Base-by-base conservation (phyloP, 1,140 invertebrate genomes). In the Aphaenogaster rudis region DNA sequence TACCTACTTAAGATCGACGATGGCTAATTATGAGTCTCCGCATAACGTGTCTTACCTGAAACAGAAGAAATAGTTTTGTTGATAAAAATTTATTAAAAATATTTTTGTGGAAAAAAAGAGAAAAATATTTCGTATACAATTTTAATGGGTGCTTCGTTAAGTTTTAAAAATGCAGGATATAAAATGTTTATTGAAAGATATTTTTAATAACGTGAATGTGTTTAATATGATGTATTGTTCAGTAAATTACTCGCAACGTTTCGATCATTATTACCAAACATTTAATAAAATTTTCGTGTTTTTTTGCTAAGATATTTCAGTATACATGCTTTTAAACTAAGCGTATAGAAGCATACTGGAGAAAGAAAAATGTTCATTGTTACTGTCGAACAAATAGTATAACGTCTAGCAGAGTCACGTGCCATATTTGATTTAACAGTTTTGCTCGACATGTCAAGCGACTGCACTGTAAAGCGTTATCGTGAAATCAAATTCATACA, bases 1-100 rank as follows among this genome's bases (percentile, higher is more conserved):
- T 89, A 89, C 88, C 66, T 90, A 90, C 88, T 90, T 72, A 82
- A 66, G 84, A 71, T 57, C 33, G 21, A 11, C 5, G 17, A 13
- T 45, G 11, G 64, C 66, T 69, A 28, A 48, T 33, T 7, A 42
- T 21, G 39, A 57, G 39, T 61, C 71, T 69, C 54, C 13, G n/a
- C n/a, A 2, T 42, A 9, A 13, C 36, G 15, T 50, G n/a, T 52
- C 69, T 89, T 71, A 86, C 88, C 84, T 81, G 69, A 0, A 77
- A 86, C 74, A 89, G 45, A 85, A 17, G 33, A 39, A 61, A 86
- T 48, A 3, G 7, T 21, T 61, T 21, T 3, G 1, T 84, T 36
- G 50, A 13, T 82, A 13, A 1, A 74, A 74, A 84, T 50, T 39
- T 5, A 57, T 71, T 21, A 8, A 28, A 52, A 67, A 80, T 69